Evolutionary conservation across 2,888 invertebrate species (phyloP).

Genomic region (Metacarcinus magister): DNA sequence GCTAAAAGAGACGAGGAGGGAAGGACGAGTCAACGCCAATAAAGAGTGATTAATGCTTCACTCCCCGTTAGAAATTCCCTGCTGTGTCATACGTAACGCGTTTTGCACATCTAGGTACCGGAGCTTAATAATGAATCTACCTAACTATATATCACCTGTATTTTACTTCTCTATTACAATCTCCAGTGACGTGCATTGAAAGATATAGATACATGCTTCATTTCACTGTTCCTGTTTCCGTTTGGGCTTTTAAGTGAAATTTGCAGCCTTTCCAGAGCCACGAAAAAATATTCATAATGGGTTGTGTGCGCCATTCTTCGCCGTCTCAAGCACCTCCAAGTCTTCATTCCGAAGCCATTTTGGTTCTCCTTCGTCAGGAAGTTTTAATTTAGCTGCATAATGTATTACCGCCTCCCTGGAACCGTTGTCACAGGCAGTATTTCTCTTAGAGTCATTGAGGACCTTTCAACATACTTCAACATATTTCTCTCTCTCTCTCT

Average conservation of each 20-base stretch:
- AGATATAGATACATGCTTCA: too few relatives aligned
- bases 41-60: constrained; percentile 9
- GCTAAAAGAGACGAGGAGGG: neutral
- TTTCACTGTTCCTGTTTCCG: too few relatives aligned
- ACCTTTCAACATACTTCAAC: neutral
- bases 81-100: too few relatives aligned
- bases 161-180: too few relatives aligned
- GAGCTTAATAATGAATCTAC: too few relatives aligned
- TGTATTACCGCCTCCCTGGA: neutral
- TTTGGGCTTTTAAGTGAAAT: too few relatives aligned
- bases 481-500: neutral
- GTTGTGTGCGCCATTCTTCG: neutral
- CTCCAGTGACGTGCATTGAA: too few relatives aligned
- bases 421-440: neutral
- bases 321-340: neutral
- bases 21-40: neutral
- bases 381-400: neutral
- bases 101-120: too few relatives aligned
- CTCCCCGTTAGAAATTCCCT: neutral
- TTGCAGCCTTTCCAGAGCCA: too few relatives aligned
- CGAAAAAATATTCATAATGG: neutral
- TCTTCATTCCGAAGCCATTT: neutral
- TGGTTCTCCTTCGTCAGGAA: neutral
- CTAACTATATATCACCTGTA: too few relatives aligned
- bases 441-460: neutral